Base-by-base conservation (phyloP, 2,797 vertebrate genomes). In the Pseudotriccus pelzelni region DNA sequence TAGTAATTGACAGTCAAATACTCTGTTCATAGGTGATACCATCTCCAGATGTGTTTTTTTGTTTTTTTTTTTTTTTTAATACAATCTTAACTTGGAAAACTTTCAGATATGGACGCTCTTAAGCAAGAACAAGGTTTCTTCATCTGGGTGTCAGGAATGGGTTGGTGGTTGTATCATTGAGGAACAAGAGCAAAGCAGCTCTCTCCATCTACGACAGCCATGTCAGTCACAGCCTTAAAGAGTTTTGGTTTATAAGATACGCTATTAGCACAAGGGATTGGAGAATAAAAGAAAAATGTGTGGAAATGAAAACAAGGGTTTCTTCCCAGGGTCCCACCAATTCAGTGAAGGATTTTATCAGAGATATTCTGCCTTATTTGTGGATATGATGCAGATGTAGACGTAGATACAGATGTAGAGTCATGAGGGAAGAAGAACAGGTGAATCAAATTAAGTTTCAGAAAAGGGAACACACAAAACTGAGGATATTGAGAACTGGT, bases 251-350 rank as follows among this genome's bases (percentile, higher is more conserved):
- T 92, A 10, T 62, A 72, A 95, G 59, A 80, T 87, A 94, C 88
- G 27, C 34, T 87, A 60, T 75, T 88, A 94, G 76, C 73, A 84
- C 46, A 62, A 81, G 55, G 24, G 69, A 90, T 32, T 27, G 39
- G 10, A 52, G 43, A 94, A 76, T 78, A 84, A 59, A 83, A 81
- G 53, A 85, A 94, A 85, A 94, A 77, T 55, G n/a, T n/a, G 46
- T 91, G 62, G 87, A 95, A 94, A 94, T 5, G 14, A 78, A 89
- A 91, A 46, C 66, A 90, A 78, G 66, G 14, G 39, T 91, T 94
- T 75, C 46, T 94, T 90, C 77, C 73, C 80, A 86, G 77, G 76
- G 39, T 23, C 19, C 30, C 2, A 7, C 30, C 1, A 1, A 67
- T n/a, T 64, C 53, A 75, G 7, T 44, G 62, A 14, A 72, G 47